Evolutionary conservation across 2,113 vertebrate genomes (phyloP), one percentile per base, ranked within the genome.

Genomic region (Cavia porcellus): DNA sequence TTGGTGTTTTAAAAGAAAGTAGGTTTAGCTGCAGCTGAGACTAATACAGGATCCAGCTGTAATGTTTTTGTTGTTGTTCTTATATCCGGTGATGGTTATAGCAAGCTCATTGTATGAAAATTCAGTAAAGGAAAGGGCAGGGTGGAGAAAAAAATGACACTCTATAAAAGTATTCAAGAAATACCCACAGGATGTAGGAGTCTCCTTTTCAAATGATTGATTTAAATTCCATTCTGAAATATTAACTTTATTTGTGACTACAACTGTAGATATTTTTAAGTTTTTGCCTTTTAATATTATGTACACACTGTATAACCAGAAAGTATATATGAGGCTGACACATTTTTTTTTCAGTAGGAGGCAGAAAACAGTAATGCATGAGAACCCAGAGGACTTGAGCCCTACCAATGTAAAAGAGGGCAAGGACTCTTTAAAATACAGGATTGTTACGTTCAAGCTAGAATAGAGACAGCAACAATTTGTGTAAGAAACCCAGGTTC

Each of bases 71-170:
- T 98, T 97, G 98, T 96, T 98, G 97, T 98, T 98, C 96, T 96
- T 95, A 95, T 97, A 97, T 98, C 98, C 94, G 98, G 98, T 98
- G 98, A 98, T 98, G 98, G 98, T 98, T 96, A 90, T 14, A 95
- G 97, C 97, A 96, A 84, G 98, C 97, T 98, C 98, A 99, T 98
- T 99, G 99, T 98, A 97, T 98, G 97, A 98, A 98, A 98, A 98
- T 98, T 97, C 98, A 97, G 81, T 92, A 98, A 97, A 98, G 98
- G 98, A 98, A 99, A 98, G 98, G 98, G 98, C 94, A 98, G 98
- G 98, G 98, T 98, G 99, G 98, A 7, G 98, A 98, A 98, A 98
- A 92, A 91, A 98, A 94, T 98, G 98, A 98, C 98, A 97, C 98
- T 96, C 90, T 74, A 42, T 97, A 95, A 98, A 99, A 98, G 97